Conservation (phyloP, 2,797 vertebrate species). For the Psittacula echo region DNA sequence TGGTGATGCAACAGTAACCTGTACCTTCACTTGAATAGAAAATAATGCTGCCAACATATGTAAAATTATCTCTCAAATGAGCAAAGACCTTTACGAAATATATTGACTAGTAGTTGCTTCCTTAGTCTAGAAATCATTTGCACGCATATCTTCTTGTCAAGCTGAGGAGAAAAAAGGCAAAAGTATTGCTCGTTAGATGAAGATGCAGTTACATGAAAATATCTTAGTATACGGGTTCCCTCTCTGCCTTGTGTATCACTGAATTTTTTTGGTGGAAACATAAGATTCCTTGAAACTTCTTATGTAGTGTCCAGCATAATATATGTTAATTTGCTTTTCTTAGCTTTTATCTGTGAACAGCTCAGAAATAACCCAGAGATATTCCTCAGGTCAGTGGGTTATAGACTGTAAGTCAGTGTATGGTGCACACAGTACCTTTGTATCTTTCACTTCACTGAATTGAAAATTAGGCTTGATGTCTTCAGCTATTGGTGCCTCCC, state of each 20-base stretch:
- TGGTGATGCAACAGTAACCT: neutral
- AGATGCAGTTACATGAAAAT: neutral
- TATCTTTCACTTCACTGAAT: neutral
- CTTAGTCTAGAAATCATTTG: neutral
- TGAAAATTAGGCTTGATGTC: constrained; percentile 18
- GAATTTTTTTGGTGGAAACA: neutral
- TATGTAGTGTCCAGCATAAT: neutral
- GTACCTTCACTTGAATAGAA: neutral
- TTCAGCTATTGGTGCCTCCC: neutral
- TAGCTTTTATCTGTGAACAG: neutral
- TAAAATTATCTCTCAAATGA: neutral
- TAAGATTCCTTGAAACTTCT: neutral
- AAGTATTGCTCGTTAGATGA: neutral
- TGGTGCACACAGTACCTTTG: neutral
- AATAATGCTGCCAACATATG: neutral
- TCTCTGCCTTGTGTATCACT: fast-evolving
- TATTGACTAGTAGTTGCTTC: neutral
- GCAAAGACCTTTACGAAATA: neutral
- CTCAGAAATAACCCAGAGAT: neutral
- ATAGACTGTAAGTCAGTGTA: neutral
- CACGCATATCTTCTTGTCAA: neutral
- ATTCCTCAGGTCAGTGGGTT: neutral
- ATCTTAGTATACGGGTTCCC: neutral
- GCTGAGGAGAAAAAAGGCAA: neutral
- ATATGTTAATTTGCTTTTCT: neutral